Conservation (phyloP, 1,140 invertebrate species). For the Leptopilina boulardi region DNA sequence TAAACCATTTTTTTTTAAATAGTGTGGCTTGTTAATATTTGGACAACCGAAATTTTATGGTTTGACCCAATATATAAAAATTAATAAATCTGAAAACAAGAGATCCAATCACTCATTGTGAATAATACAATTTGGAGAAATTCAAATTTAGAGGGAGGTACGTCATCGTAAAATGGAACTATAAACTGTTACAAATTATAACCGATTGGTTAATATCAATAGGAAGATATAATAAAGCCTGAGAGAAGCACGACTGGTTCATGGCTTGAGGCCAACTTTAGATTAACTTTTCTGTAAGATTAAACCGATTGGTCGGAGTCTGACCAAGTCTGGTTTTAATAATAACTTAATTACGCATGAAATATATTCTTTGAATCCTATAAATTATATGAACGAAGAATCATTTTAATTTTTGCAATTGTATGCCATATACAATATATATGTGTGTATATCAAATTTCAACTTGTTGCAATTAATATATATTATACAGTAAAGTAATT, state of each 20-base stretch:
- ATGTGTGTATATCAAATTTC: neutral
- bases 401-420: conserved; percentile 5
- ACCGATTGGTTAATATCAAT: conserved; percentile 20
- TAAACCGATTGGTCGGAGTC: conserved; percentile 57
- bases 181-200: neutral
- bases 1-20: too few relatives aligned
- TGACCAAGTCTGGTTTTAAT: conserved; percentile 50
- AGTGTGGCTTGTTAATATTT: too few relatives aligned
- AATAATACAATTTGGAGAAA: neutral
- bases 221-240: conserved; percentile 34
- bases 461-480: neutral
- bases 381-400: conserved; percentile 7
- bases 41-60: too few relatives aligned
- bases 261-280: conserved; percentile 57
- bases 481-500: too few relatives aligned
- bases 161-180: neutral
- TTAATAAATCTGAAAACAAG: too few relatives aligned
- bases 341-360: conserved; percentile 41
- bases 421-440: neutral
- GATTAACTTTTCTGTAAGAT: conserved; percentile 58
- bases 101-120: too few relatives aligned
- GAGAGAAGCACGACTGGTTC: conserved; percentile 52
- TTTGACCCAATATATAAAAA: too few relatives aligned
- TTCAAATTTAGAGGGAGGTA: neutral
- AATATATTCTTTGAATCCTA: conserved; percentile 4